Conservation (phyloP, 2,888 invertebrate genomes). For the Cephus nigrinus region DNA sequence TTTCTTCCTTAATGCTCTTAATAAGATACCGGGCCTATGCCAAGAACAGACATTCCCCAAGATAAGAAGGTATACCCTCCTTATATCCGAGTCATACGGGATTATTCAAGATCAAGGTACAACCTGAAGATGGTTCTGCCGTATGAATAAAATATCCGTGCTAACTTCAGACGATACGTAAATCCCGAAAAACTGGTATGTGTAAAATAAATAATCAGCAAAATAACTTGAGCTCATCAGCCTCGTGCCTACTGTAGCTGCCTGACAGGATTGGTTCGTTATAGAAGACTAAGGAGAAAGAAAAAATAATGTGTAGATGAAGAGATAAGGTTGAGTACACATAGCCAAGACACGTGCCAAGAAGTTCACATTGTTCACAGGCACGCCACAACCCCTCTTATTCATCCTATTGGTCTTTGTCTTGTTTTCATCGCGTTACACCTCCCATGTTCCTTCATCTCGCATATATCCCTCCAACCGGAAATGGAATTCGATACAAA, state of each 20-base stretch:
- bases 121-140: not conserved
- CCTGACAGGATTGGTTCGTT: not conserved
- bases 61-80: not conserved
- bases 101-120: not conserved
- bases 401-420: constrained; percentile 33
- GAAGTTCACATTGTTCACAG: not conserved
- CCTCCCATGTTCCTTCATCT: constrained; percentile 33
- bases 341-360: not conserved
- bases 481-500: not conserved
- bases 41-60: not conserved
- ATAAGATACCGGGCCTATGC: not conserved
- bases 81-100: not conserved
- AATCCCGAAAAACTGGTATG: not conserved
- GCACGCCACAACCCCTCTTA: not conserved
- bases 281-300: not conserved
- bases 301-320: not conserved
- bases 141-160: not conserved
- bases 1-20: not conserved
- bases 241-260: not conserved
- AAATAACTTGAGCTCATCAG: not conserved
- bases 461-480: not conserved
- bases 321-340: not conserved
- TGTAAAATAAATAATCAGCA: not conserved
- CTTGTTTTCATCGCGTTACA: constrained; percentile 33
- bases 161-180: not conserved